Evolutionary conservation across 2,888 invertebrate genomes (phyloP).

Genomic region (Apotomis capreana): DNA sequence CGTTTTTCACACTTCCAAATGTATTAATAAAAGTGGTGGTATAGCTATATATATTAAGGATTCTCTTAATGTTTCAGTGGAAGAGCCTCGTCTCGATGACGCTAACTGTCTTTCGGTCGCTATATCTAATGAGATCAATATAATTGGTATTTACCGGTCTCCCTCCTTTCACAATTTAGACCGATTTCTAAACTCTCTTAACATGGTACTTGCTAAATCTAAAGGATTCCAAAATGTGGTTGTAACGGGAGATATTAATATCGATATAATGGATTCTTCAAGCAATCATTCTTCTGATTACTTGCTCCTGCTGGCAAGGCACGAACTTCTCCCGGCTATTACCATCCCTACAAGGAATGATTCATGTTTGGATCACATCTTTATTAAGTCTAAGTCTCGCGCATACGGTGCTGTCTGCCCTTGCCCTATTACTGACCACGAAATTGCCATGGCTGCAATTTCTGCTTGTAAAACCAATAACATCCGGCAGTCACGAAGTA

Average conservation of each 20-base stretch:
- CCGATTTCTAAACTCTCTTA: neutral
- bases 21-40: neutral
- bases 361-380: neutral
- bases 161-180: constrained; percentile 8
- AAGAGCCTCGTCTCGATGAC: constrained; percentile 2
- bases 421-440: neutral
- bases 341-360: neutral
- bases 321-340: neutral
- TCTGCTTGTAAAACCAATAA: too few relatives aligned
- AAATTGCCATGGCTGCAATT: too few relatives aligned
- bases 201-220: neutral
- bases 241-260: neutral
- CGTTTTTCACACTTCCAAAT: constrained; percentile 1
- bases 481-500: too few relatives aligned
- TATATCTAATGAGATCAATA: neutral
- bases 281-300: too few relatives aligned
- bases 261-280: neutral
- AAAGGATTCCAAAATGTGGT: neutral
- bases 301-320: too few relatives aligned
- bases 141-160: constrained; percentile 18
- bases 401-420: neutral
- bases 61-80: neutral
- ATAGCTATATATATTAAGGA: neutral
- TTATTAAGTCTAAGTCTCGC: neutral
- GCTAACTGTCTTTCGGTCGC: constrained; percentile 3